Base-by-base conservation (phyloP, 2,888 invertebrate species). In the Parnassius smintheus region DNA sequence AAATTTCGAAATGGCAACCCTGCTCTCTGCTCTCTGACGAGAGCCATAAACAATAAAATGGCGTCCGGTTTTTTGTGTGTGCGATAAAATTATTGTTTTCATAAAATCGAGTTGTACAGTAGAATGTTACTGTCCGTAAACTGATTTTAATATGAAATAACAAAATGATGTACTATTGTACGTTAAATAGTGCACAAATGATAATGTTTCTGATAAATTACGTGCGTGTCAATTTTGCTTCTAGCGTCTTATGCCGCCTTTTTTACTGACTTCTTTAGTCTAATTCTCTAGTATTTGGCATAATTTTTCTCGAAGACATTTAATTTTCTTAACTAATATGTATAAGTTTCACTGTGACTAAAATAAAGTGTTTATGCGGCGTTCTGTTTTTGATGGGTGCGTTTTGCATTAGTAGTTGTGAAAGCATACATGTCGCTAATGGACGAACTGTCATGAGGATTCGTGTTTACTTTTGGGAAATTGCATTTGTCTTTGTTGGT, bases 51-150 rank as follows among this genome's bases (percentile, higher is more conserved):
- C 85, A 92, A 89, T 85, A 92, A 92, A 90, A 92, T 92, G 92
- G 92, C 92, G 90, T 86, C 79, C 80, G 81, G 86, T 88, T 91
- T 91, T 89, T 91, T 88, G 91, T 91, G 91, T 91, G 91, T 91
- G 91, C 83, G 83, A 85, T 85, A 78, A 83, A 88, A 82, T 85
- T 82, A 88, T 88, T 90, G 88, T 91, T 90, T 89, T 88, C 82
- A 70, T 76, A 65, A 78, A 78, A 82, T 77, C 72, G 61, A 65
- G 65, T 70, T 72, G 77, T 78, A 71, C 76, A 75, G 66, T 72
- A 64, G 66, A 71, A 68, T 76, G 76, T 75, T 70, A 58, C 65
- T 44, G 59, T 62, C 67, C 68, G 68, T 72, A 68, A 66, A 61
- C 56, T 66, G 65, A 68, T 72, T 68, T 67, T 72, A 64, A 55